Evolutionary conservation across 2,113 vertebrate genomes (phyloP).

Genomic region (Anhinga anhinga): DNA sequence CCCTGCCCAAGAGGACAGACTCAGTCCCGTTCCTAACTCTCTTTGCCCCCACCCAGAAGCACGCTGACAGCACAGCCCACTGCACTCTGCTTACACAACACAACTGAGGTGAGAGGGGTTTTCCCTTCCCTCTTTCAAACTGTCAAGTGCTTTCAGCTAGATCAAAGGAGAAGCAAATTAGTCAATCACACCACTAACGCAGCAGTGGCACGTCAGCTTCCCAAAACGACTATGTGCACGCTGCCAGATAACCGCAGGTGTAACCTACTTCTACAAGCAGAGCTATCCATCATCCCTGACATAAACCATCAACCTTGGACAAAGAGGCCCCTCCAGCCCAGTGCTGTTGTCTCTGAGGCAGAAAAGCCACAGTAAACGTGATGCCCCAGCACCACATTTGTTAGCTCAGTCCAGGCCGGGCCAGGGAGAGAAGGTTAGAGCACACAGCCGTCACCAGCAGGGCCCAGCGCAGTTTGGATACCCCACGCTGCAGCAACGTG

Average conservation of each 20-base stretch:
- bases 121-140: constrained; percentile 1
- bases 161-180: constrained; percentile 17
- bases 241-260: constrained; percentile 23
- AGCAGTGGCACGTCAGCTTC: not conserved
- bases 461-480: accelerated
- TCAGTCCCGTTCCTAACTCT: not conserved
- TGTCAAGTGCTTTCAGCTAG: not conserved
- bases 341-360: not conserved
- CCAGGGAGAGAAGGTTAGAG: not conserved
- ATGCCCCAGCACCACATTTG: not conserved
- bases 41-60: not conserved
- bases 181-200: not conserved
- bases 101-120: not conserved
- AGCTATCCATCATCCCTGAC: constrained; percentile 4
- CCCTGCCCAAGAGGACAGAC: accelerated
- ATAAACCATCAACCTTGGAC: not conserved
- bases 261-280: not conserved
- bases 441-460: not conserved
- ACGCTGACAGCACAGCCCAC: not conserved
- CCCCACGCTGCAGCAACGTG: accelerated
- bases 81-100: not conserved
- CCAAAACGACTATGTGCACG: accelerated
- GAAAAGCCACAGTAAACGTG: not conserved
- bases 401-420: not conserved
- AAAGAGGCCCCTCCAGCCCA: not conserved